phyloP scores from a whole-genome alignment of 2,888 invertebrate genomes.

The Drosophila sordidapex region DNA sequence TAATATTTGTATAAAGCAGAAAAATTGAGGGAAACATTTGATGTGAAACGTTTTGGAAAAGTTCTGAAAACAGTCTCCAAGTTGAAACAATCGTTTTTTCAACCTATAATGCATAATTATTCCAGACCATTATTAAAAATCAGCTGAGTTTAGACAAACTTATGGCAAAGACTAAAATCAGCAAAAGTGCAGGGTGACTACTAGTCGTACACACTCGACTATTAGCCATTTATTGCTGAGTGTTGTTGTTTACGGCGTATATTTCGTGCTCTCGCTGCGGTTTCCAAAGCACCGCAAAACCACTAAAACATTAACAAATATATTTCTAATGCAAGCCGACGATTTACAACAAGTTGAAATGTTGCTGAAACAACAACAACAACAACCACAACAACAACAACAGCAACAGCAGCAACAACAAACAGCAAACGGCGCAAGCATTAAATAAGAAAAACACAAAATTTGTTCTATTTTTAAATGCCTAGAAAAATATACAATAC shows the following conservation, averaged over 20 bases:
- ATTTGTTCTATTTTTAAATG: slow-evolving; percentile 72
- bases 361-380: slow-evolving; percentile 60
- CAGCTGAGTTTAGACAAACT: not conserved
- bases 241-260: slow-evolving; percentile 39
- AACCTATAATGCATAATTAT: not conserved
- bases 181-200: not conserved
- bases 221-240: slow-evolving; percentile 14
- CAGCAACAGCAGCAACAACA: slow-evolving; percentile 28
- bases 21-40: not conserved
- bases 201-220: not conserved
- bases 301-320: slow-evolving; percentile 79
- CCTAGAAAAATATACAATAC: slow-evolving; percentile 77
- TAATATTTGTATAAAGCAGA: not conserved
- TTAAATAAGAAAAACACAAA: slow-evolving; percentile 76
- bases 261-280: slow-evolving; percentile 63
- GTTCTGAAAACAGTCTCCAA: not conserved
- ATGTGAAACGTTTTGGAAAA: not conserved
- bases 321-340: slow-evolving; percentile 81
- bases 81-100: too few species aligned
- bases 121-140: not conserved
- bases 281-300: slow-evolving; percentile 69
- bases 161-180: not conserved
- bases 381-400: slow-evolving; percentile 35
- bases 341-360: slow-evolving; percentile 78
- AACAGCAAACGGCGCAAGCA: slow-evolving; percentile 61